These are phyloP conservation scores for Corydoras maculifer DNA, from an alignment of 2,113 vertebrate genomes.

Conservation along the genomic window DNA sequence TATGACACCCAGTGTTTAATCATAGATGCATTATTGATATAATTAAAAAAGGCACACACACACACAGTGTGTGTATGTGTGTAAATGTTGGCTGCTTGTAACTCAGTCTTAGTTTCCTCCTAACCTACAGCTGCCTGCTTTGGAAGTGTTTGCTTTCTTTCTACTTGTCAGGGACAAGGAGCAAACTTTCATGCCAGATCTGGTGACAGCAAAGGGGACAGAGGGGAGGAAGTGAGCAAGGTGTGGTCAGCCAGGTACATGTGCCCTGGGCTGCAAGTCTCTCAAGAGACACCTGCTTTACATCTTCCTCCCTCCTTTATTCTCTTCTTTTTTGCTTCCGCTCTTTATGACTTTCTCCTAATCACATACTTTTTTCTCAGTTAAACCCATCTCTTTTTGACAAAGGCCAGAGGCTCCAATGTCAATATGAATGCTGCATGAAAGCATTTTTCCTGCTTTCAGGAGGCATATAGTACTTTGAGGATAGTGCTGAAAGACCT, in stretches of 20 bases:
- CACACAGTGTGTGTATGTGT: neutral
- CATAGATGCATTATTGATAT: no score
- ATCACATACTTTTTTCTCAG: neutral
- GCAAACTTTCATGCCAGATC: conserved; percentile 46
- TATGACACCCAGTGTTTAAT: no score
- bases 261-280: conserved; percentile 26
- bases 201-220: conserved; percentile 29
- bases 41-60: no score
- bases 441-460: conserved; percentile 24
- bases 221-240: conserved; percentile 35
- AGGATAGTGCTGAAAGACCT: conserved; percentile 14
- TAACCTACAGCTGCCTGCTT: conserved; percentile 28
- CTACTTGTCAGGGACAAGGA: conserved; percentile 28
- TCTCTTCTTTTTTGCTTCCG: neutral
- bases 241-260: conserved; percentile 36
- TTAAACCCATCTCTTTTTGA: conserved; percentile 24
- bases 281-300: conserved; percentile 19
- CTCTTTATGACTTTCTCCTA: neutral
- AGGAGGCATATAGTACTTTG: conserved; percentile 27
- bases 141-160: conserved; percentile 38
- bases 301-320: neutral
- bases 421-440: conserved; percentile 11
- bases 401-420: conserved; percentile 1
- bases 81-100: conserved; percentile 27
- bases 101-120: conserved; percentile 36